Conservation (phyloP, 2,113 vertebrate species). For the Bambusicola thoracicus region DNA sequence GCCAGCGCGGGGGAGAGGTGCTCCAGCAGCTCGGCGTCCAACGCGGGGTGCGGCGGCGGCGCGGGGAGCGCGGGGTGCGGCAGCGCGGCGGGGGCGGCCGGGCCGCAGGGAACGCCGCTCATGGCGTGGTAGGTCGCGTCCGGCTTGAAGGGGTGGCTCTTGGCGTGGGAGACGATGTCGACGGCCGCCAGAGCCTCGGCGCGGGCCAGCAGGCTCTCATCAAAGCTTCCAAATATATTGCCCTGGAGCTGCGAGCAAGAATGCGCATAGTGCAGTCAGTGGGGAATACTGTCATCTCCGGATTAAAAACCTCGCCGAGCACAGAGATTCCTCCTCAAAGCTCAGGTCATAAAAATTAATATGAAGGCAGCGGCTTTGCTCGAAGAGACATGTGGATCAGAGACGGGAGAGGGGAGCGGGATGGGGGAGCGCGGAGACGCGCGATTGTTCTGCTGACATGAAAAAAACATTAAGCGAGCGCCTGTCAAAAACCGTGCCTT, state of each 20-base stretch:
- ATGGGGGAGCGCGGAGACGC: slow-evolving; percentile 63
- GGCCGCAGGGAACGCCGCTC: slow-evolving; percentile 91
- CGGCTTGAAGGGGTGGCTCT: slow-evolving; percentile 92
- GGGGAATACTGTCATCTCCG: slow-evolving; percentile 90
- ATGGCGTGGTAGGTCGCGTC: slow-evolving; percentile 95
- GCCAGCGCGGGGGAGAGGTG: slow-evolving; percentile 65
- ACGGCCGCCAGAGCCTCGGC: slow-evolving; percentile 96
- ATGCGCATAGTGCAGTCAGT: slow-evolving; percentile 87
- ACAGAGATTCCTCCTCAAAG: slow-evolving; percentile 89
- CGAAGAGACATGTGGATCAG: slow-evolving; percentile 86
- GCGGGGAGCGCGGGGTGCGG: slow-evolving; percentile 84
- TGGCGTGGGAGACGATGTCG: slow-evolving; percentile 92
- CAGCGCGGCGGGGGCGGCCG: slow-evolving; percentile 85
- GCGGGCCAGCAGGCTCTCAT: slow-evolving; percentile 97
- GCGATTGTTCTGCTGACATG: slow-evolving; percentile 80
- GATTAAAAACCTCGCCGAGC: slow-evolving; percentile 91
- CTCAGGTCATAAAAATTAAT: slow-evolving; percentile 99
- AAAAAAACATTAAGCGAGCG: slow-evolving; percentile 85
- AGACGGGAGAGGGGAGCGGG: slow-evolving; percentile 61
- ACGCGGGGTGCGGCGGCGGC: slow-evolving; percentile 86
- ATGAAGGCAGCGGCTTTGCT: slow-evolving; percentile 87
- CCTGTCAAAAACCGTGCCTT: slow-evolving; percentile 82
- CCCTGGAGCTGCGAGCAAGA: slow-evolving; percentile 95
- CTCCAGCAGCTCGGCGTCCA: slow-evolving; percentile 91
- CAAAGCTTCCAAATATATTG: slow-evolving; percentile 98